Percentiles rank a stretch among this genome's conserved stretches.
Evolutionary conservation across 1,140 invertebrate genomes (phyloP).

Genomic region (Drosophila equinoxialis): DNA sequence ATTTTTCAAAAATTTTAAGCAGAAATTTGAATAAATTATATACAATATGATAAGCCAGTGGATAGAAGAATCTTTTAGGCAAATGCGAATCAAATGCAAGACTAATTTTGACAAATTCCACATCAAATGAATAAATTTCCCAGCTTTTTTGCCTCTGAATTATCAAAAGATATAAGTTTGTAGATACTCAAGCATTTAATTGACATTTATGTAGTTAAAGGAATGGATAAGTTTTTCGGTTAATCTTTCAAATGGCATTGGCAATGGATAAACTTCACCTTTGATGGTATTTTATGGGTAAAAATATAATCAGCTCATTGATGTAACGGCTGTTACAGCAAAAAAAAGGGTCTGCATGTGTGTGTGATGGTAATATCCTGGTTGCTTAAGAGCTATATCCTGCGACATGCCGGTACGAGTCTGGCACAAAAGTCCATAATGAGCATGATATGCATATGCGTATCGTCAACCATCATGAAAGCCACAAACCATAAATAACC

Average conservation of each 20-base stretch:
- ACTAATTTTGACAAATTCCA: neutral
- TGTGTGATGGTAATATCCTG: conserved; percentile 48
- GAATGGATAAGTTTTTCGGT: neutral
- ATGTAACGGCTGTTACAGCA: neutral
- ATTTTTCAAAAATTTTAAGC: no score
- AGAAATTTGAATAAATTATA: neutral
- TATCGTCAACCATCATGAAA: conserved; percentile 47
- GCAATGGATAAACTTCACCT: neutral
- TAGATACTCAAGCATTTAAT: neutral
- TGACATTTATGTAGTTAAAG: neutral
- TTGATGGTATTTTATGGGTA: neutral
- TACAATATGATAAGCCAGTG: neutral
- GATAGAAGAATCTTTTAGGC: neutral
- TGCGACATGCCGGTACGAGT: conserved; percentile 38
- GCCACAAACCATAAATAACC: conserved; percentile 48
- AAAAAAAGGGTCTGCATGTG: neutral
- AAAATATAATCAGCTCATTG: neutral
- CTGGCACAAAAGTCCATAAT: conserved; percentile 48
- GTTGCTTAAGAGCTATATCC: conserved; percentile 65
- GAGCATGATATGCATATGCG: conserved; percentile 56
- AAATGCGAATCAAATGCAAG: neutral
- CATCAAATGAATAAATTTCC: neutral
- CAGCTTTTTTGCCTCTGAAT: no score
- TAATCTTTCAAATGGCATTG: neutral
- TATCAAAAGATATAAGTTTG: no score